Conservation (phyloP, 2,113 vertebrate genomes). For the Micromys minutus region DNA sequence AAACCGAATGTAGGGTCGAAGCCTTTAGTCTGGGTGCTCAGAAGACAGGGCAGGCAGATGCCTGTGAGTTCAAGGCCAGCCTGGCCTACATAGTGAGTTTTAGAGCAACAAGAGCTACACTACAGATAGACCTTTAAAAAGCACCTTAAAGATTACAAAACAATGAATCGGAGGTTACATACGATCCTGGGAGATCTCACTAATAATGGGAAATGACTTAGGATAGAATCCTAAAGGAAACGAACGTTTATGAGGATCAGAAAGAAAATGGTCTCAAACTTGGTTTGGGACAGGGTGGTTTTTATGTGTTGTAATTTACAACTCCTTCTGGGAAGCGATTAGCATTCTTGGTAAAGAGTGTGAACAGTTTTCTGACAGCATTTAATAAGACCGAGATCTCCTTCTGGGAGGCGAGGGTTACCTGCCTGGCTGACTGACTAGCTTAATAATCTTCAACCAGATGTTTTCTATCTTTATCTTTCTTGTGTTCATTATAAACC, state of each 20-base stretch:
- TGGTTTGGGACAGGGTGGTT: slow-evolving; percentile 54
- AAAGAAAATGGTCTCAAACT: slow-evolving; percentile 53
- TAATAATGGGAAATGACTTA: not conserved
- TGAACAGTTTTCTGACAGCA: slow-evolving; percentile 73
- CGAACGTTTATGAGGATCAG: slow-evolving; percentile 4
- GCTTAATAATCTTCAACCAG: slow-evolving; percentile 76
- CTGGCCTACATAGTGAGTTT: not conserved
- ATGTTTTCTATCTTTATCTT: slow-evolving; percentile 62
- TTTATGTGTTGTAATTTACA: slow-evolving; percentile 75
- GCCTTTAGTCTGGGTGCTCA: not conserved
- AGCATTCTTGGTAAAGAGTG: slow-evolving; percentile 77
- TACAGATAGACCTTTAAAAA: too few relatives aligned
- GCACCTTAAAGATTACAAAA: not conserved
- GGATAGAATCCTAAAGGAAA: slow-evolving; percentile 11
- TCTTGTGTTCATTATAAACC: slow-evolving; percentile 29
- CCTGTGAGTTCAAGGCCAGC: not conserved
- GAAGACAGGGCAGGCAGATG: not conserved
- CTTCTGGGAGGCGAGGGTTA: slow-evolving; percentile 77
- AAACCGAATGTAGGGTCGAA: not conserved
- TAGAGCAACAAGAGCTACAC: not conserved
- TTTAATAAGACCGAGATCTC: slow-evolving; percentile 74
- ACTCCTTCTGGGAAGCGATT: slow-evolving; percentile 78
- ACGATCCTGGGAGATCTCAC: not conserved
- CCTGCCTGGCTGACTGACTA: slow-evolving; percentile 71
- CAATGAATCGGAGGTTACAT: not conserved